Evolutionary conservation across 2,888 invertebrate genomes (phyloP).

Genomic region (Pyrrhia umbra): DNA sequence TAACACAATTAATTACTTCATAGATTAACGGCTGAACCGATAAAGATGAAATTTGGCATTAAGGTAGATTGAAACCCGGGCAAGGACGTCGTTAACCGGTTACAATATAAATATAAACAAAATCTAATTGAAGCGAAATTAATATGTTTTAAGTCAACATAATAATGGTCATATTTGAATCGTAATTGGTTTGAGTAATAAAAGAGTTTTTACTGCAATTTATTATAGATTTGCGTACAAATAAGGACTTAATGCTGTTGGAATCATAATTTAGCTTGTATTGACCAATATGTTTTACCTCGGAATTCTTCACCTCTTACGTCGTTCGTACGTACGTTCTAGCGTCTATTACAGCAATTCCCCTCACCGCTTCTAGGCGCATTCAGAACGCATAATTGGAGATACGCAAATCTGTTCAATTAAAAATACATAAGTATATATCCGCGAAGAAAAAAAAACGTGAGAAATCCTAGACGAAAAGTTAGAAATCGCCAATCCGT

Average conservation of each 20-base stretch:
- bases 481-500: too few species aligned
- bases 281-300: not conserved
- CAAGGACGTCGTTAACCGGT: too few species aligned
- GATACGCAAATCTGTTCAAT: too few species aligned
- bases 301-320: not conserved
- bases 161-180: not conserved
- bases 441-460: too few species aligned
- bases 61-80: too few species aligned
- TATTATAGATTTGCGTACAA: constrained; percentile 12
- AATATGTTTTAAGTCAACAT: not conserved
- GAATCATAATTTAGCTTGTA: not conserved
- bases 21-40: too few species aligned
- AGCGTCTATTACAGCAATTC: not conserved
- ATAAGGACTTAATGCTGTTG: not conserved
- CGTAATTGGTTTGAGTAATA: constrained; percentile 9
- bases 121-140: constrained; percentile 1
- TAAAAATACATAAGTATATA: too few species aligned
- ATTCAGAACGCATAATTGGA: too few species aligned
- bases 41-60: too few species aligned
- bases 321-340: too few species aligned
- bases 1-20: too few species aligned
- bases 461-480: too few species aligned
- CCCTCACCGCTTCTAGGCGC: not conserved
- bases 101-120: not conserved
- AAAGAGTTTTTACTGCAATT: constrained; percentile 1